A percentile compares a stretch with the other conserved stretches of the same genome.
Evolutionary conservation across 2,113 vertebrate species (phyloP).

Genomic region (Caretta caretta): DNA sequence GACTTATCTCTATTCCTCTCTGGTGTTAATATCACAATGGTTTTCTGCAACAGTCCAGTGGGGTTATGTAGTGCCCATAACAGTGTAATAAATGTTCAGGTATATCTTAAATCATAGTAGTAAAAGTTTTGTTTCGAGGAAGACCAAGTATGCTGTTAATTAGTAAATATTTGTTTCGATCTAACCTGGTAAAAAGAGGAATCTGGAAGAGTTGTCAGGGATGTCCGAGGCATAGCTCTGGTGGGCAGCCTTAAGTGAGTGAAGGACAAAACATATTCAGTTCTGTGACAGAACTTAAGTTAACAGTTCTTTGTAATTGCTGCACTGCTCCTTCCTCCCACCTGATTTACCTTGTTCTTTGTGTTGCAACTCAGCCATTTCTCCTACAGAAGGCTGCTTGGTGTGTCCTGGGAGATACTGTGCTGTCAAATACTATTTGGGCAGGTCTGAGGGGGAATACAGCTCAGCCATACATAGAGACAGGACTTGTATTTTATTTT

Average conservation of each 20-base stretch:
- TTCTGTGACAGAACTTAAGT: not conserved
- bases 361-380: not conserved
- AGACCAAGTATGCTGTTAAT: not conserved
- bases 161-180: not conserved
- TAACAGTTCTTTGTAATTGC: not conserved
- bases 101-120: not conserved
- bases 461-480: conserved; percentile 69
- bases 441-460: not conserved
- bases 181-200: not conserved
- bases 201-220: not conserved
- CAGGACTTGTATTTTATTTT: conserved; percentile 81
- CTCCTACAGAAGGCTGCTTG: not conserved
- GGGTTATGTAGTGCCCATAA: rapidly evolving
- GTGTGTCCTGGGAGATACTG: not conserved
- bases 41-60: rapidly evolving
- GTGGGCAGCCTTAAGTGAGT: too few species aligned
- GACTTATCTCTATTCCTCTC: not conserved
- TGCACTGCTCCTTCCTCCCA: not conserved
- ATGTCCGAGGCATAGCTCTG: not conserved
- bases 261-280: not conserved
- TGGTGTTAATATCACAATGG: too few species aligned
- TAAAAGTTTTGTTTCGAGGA: not conserved
- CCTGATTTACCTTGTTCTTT: not conserved
- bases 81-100: rapidly evolving
- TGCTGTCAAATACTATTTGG: not conserved